phyloP scores from a whole-genome alignment of 2,888 invertebrate genomes.

The Habroteleia sp. region DNA sequence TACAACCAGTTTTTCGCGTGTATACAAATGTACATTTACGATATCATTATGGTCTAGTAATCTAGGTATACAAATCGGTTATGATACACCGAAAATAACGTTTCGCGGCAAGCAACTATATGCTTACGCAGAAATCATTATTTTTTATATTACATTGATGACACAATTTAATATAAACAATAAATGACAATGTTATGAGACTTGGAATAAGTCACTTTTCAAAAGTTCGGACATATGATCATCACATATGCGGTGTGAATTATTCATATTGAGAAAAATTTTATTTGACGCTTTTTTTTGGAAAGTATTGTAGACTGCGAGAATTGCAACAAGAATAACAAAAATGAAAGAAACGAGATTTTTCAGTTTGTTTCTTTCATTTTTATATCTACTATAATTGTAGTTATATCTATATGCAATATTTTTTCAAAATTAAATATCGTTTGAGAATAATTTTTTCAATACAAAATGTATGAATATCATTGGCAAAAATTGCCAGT shows the following conservation, averaged over 20 bases:
- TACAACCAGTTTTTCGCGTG: slow-evolving; percentile 40
- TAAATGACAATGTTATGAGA: background rate
- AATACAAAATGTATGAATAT: too few relatives aligned
- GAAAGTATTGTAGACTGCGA: background rate
- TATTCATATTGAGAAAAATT: background rate
- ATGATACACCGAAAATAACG: slow-evolving; percentile 34
- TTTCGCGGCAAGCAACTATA: slow-evolving; percentile 25
- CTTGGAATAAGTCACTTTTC: background rate
- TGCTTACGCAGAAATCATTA: slow-evolving; percentile 27
- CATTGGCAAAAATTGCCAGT: too few relatives aligned
- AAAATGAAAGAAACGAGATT: background rate
- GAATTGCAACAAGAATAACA: background rate
- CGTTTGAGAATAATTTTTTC: too few relatives aligned
- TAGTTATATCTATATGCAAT: too few relatives aligned
- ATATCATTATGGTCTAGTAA: slow-evolving; percentile 46
- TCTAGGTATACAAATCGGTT: slow-evolving; percentile 49
- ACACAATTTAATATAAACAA: slow-evolving; percentile 21
- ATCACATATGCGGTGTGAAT: background rate
- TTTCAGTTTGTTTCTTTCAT: background rate
- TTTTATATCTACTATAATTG: too few relatives aligned
- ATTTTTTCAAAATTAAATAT: too few relatives aligned
- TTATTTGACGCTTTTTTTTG: background rate
- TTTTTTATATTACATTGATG: slow-evolving; percentile 25
- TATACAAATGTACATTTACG: slow-evolving; percentile 65
- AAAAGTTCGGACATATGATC: background rate